These are phyloP conservation scores for Onthophagus sagittarius DNA, from an alignment of 2,888 invertebrate genomes.

Conservation along the genomic window DNA sequence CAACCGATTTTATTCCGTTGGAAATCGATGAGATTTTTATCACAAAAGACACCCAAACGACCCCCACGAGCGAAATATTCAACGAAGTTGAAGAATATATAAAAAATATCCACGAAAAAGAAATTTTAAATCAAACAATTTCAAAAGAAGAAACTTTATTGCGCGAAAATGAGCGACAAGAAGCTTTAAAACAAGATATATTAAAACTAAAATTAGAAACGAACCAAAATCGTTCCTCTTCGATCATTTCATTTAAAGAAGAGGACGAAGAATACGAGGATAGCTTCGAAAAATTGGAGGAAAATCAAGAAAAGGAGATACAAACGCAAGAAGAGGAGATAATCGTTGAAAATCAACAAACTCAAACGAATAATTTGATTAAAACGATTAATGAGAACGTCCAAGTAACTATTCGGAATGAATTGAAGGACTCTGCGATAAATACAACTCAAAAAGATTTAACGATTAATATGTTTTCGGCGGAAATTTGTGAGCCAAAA, in stretches of 20 bases:
- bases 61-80: background rate
- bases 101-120: background rate
- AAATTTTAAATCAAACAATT: background rate
- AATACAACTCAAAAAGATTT: background rate
- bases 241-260: no score
- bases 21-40: background rate
- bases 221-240: no score
- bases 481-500: background rate
- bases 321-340: no score
- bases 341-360: background rate
- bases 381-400: background rate
- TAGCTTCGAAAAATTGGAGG: background rate
- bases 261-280: no score
- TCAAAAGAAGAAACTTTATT: background rate
- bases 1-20: background rate
- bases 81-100: constrained; percentile 16
- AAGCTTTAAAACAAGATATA: background rate
- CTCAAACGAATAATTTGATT: constrained; percentile 11
- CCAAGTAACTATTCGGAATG: constrained; percentile 16
- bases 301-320: background rate
- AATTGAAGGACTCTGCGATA: background rate
- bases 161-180: background rate
- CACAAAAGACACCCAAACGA: constrained; percentile 3
- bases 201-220: background rate
- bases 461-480: background rate